Evolutionary conservation across 1,140 invertebrate species (phyloP).

Genomic region (Onthophagus taurus): DNA sequence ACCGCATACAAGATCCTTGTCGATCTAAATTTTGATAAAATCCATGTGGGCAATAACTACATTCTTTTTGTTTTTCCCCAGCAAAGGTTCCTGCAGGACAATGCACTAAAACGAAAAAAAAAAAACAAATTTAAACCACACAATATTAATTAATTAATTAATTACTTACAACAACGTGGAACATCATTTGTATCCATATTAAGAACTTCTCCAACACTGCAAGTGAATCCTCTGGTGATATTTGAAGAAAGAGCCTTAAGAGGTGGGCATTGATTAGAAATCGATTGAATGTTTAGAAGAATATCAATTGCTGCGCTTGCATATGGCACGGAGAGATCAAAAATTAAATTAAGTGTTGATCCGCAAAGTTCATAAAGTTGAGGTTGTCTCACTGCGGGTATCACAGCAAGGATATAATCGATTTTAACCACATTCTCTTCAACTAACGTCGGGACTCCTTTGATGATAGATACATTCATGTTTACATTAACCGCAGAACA

Average conservation of each 20-base stretch:
- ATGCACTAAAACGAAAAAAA: slow-evolving; percentile 58
- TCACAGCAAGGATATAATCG: slow-evolving; percentile 79
- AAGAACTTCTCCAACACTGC: slow-evolving; percentile 84
- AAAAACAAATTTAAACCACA: not conserved
- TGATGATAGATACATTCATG: slow-evolving; percentile 86
- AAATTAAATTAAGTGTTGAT: slow-evolving; percentile 84
- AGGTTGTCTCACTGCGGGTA: slow-evolving; percentile 76
- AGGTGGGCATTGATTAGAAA: slow-evolving; percentile 86
- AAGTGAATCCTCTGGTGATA: slow-evolving; percentile 82
- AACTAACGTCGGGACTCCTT: slow-evolving; percentile 61
- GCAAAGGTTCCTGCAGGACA: slow-evolving; percentile 93
- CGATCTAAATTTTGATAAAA: slow-evolving; percentile 88
- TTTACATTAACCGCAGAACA: slow-evolving; percentile 92
- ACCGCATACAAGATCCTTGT: slow-evolving; percentile 77
- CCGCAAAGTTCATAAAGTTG: slow-evolving; percentile 91
- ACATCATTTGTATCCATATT: slow-evolving; percentile 87
- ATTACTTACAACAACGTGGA: slow-evolving; percentile 77
- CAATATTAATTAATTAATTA: not conserved
- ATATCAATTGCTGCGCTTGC: slow-evolving; percentile 86
- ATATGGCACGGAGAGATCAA: slow-evolving; percentile 86
- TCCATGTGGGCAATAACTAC: slow-evolving; percentile 80
- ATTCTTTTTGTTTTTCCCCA: slow-evolving; percentile 74
- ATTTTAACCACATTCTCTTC: slow-evolving; percentile 83
- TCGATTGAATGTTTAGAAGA: slow-evolving; percentile 76
- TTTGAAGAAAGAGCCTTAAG: slow-evolving; percentile 76